Evolutionary conservation across 2,797 vertebrate genomes (phyloP).

Genomic region (Hybognathus amarus): DNA sequence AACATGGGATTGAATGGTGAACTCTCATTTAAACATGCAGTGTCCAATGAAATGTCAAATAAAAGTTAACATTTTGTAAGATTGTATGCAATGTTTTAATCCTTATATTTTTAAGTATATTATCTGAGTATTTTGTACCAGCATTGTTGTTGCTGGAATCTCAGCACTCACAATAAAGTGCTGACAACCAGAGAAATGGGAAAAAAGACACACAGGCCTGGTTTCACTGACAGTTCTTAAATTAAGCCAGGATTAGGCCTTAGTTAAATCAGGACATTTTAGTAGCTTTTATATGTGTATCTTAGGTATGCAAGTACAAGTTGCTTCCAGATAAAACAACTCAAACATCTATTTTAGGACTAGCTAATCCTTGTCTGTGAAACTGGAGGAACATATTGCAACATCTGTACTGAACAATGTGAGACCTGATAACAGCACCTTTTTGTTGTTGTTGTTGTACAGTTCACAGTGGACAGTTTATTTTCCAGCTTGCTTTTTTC

Average conservation of each 20-base stretch:
- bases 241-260: too few relatives aligned
- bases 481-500: background rate
- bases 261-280: too few relatives aligned
- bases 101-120: background rate
- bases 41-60: background rate
- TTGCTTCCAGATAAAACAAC: too few relatives aligned
- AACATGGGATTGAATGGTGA: background rate
- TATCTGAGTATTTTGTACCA: background rate
- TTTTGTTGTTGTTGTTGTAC: constrained; percentile 15
- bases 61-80: background rate
- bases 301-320: too few relatives aligned
- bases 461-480: constrained; percentile 7
- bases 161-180: background rate
- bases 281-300: too few relatives aligned
- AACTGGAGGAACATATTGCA: background rate
- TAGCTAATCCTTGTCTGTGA: too few relatives aligned
- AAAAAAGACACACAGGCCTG: background rate
- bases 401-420: background rate
- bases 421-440: background rate
- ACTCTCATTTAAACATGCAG: background rate
- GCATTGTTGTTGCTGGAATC: background rate
- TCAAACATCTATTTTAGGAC: too few relatives aligned
- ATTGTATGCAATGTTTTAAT: background rate
- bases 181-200: background rate
- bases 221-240: too few relatives aligned